A percentile compares a stretch with the other conserved stretches of the same genome.
phyloP scores from a whole-genome alignment of 2,797 vertebrate species.

The Trematomus bernacchii region DNA sequence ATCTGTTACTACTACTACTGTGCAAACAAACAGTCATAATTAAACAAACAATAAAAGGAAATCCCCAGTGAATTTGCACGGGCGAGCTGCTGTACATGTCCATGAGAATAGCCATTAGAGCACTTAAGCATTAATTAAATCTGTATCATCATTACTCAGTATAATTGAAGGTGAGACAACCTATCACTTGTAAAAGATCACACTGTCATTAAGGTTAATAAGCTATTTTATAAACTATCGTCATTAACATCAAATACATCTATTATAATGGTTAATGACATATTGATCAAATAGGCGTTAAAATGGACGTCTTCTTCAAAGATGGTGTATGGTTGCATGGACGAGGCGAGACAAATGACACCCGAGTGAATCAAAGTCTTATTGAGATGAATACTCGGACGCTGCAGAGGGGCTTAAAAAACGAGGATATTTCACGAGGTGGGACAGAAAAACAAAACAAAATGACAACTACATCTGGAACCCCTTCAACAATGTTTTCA shows the following conservation, averaged over 20 bases:
- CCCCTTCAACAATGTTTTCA: constrained; percentile 54
- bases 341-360: constrained; percentile 21
- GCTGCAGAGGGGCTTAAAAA: not conserved
- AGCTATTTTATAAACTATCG: constrained; percentile 79
- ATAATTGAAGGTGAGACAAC: constrained; percentile 78
- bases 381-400: not conserved
- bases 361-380: not conserved
- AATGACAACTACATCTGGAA: constrained; percentile 61
- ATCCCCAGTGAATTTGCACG: not conserved
- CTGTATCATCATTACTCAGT: constrained; percentile 71
- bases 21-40: not conserved
- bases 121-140: constrained; percentile 71
- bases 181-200: constrained; percentile 81
- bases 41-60: constrained; percentile 22
- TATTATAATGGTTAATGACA: constrained; percentile 78
- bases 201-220: constrained; percentile 84
- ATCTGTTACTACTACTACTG: not conserved
- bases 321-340: constrained; percentile 1
- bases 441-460: not conserved
- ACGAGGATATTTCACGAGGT: not conserved
- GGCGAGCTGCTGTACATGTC: constrained; percentile 3
- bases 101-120: constrained; percentile 50
- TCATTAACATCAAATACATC: constrained; percentile 78
- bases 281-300: constrained; percentile 70
- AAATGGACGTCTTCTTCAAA: constrained; percentile 30